These are phyloP conservation scores for Spilarctia lutea DNA, from an alignment of 2,888 invertebrate genomes.

Conservation along the genomic window DNA sequence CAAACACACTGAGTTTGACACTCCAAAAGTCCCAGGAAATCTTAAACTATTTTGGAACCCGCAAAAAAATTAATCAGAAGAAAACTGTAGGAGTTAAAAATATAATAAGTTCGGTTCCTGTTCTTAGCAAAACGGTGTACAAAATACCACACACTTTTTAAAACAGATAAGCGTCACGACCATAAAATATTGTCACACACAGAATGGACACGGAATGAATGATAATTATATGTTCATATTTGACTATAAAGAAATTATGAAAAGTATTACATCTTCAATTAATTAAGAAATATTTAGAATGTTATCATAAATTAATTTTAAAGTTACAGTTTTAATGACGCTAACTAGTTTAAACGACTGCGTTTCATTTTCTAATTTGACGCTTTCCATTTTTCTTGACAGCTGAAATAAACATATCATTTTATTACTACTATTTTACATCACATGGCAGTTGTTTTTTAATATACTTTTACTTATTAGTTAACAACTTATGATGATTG, in stretches of 20 bases:
- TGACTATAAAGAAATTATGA: background rate
- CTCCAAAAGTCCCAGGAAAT: too few species aligned
- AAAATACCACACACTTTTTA: too few species aligned
- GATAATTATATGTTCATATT: background rate
- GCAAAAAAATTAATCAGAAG: too few species aligned
- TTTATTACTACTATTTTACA: background rate
- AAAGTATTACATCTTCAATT: background rate
- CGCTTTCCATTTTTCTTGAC: constrained; percentile 3
- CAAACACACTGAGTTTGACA: too few species aligned
- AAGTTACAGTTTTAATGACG: background rate
- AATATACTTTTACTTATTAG: background rate
- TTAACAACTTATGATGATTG: background rate
- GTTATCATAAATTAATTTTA: background rate
- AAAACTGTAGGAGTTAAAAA: too few species aligned
- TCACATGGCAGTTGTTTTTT: background rate
- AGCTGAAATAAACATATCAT: background rate
- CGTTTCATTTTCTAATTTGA: background rate
- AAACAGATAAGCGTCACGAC: too few species aligned
- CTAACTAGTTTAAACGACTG: background rate
- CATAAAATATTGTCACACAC: too few species aligned
- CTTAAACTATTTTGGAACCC: too few species aligned
- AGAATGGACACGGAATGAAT: too few species aligned
- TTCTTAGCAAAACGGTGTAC: too few species aligned
- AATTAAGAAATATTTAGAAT: background rate
- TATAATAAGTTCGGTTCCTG: too few species aligned